Conservation (phyloP, 1,140 invertebrate genomes). For the Drosophila mauritiana region DNA sequence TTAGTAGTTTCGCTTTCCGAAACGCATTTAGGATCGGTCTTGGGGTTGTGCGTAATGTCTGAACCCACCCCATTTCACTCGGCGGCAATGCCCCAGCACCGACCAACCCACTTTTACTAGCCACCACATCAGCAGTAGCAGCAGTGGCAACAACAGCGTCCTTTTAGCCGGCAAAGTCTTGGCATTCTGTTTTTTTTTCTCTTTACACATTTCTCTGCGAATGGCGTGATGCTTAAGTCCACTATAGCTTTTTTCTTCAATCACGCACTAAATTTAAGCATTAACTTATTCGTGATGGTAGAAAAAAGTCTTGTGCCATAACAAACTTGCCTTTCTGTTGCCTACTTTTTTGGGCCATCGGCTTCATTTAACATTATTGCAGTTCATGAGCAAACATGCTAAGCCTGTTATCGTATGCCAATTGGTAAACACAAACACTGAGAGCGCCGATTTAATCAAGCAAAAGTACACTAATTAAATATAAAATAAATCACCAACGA, state of each 20-base stretch:
- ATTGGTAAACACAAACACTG: neutral
- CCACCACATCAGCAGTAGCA: neutral
- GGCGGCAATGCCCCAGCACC: neutral
- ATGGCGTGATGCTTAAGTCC: constrained; percentile 14
- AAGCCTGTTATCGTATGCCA: neutral
- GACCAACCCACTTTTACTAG: constrained; percentile 32
- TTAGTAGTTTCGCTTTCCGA: constrained; percentile 4
- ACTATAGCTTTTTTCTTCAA: constrained; percentile 5
- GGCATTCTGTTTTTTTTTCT: constrained; percentile 18
- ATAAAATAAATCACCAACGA: constrained; percentile 12
- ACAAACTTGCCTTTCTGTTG: neutral
- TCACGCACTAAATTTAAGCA: constrained; percentile 17
- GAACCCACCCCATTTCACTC: constrained; percentile 26
- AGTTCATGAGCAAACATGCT: constrained; percentile 8
- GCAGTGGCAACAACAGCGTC: constrained; percentile 5
- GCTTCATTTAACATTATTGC: constrained; percentile 17
- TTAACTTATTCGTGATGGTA: constrained; percentile 7
- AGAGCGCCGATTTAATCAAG: constrained; percentile 6
- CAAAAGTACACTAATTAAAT: constrained; percentile 12
- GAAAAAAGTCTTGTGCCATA: neutral
- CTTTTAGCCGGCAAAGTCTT: constrained; percentile 32
- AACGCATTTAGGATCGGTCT: constrained; percentile 18
- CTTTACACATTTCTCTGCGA: constrained; percentile 2
- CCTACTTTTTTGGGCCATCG: constrained; percentile 11
- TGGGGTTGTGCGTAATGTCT: constrained; percentile 25